Conservation (phyloP, 1,140 invertebrate species). For the Bombyx mandarina region DNA sequence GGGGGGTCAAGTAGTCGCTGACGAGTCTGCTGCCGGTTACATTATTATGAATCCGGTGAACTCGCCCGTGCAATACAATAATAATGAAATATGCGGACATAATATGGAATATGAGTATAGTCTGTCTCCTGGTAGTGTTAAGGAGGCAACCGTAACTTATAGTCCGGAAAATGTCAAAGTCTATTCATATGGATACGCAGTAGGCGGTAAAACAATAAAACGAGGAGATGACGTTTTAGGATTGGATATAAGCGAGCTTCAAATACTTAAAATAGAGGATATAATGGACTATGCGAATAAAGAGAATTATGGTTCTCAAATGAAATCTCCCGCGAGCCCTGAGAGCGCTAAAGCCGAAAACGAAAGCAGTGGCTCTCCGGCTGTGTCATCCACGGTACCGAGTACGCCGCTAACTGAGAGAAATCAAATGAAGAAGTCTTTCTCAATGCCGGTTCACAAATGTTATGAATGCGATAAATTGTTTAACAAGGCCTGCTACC, state of each 20-base stretch:
- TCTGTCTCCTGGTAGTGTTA: conserved; percentile 37
- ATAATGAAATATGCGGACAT: conserved; percentile 46
- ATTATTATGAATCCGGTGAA: conserved; percentile 57
- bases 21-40: conserved; percentile 69
- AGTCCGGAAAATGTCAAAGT: conserved; percentile 45
- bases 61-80: conserved; percentile 53
- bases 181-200: conserved; percentile 48
- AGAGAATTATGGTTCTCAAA: conserved; percentile 66
- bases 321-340: conserved; percentile 63
- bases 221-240: conserved; percentile 40
- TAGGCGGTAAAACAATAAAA: conserved; percentile 58
- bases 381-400: conserved; percentile 53
- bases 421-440: conserved; percentile 54
- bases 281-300: conserved; percentile 68
- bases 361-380: conserved; percentile 50
- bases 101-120: conserved; percentile 48
- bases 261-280: conserved; percentile 62
- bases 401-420: conserved; percentile 57
- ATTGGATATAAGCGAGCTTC: conserved; percentile 46
- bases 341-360: conserved; percentile 60
- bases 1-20: conserved; percentile 78
- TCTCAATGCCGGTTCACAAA: conserved; percentile 72
- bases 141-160: conserved; percentile 39
- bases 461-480: conserved; percentile 88
- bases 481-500: conserved; percentile 89